These are phyloP conservation scores for Pseudolaguvia tuberculata DNA, from an alignment of 2,113 vertebrate genomes.

Conservation along the genomic window DNA sequence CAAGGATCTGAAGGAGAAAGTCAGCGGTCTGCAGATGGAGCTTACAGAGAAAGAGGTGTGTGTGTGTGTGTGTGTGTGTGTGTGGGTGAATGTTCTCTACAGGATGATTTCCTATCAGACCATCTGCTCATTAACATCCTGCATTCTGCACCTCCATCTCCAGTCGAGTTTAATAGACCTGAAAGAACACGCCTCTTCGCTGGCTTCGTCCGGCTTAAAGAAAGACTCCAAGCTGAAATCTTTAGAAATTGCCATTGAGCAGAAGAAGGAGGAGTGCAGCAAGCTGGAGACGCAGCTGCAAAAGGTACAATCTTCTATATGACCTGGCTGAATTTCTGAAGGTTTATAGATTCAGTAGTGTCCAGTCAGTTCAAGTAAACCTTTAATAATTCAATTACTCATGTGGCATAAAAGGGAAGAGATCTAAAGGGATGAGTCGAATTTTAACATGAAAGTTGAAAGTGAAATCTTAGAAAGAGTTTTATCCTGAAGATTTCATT, in stretches of 20 bases:
- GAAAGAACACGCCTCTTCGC: constrained; percentile 94
- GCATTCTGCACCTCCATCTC: constrained; percentile 55
- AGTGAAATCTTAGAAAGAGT: too few species aligned
- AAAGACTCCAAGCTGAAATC: constrained; percentile 98
- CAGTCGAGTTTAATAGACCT: constrained; percentile 96
- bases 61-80: neutral
- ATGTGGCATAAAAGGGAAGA: neutral
- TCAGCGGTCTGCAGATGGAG: constrained; percentile 92
- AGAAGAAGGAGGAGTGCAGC: constrained; percentile 99
- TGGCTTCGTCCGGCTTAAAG: constrained; percentile 93
- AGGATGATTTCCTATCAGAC: neutral
- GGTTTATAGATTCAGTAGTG: neutral
- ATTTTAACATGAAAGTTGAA: neutral
- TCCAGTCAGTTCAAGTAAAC: neutral
- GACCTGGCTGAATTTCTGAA: neutral
- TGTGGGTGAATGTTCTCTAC: neutral
- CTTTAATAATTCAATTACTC: neutral
- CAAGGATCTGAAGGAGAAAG: constrained; percentile 96
- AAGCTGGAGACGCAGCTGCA: constrained; percentile 96
- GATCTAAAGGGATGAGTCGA: neutral
- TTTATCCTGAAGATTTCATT: neutral
- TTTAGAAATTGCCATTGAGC: constrained; percentile 96
- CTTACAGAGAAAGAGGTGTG: constrained; percentile 90
- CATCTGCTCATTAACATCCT: constrained; percentile 21
- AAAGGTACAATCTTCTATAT: constrained; percentile 61